Evolutionary conservation across 2,888 invertebrate genomes (phyloP), one percentile per base, ranked within the genome.

Genomic region (Lomographa bimaculata): DNA sequence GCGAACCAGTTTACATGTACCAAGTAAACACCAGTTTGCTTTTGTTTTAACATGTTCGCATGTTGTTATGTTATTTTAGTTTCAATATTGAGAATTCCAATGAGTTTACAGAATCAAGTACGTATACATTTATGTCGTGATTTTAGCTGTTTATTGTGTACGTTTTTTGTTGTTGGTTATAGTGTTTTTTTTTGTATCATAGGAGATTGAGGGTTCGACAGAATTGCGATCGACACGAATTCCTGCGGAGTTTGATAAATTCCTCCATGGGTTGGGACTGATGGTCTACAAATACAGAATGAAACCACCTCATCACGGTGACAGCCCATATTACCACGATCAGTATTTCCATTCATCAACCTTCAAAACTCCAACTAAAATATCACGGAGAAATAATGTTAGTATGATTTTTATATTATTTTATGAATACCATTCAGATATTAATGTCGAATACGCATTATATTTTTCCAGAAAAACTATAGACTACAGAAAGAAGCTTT

Each of bases 241-340:
- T 4, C 14, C 4, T 14, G 2, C 74, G 6, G 65, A 70, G 38
- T 77, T 78, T 24, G 43, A 63, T 34, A 57, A 47, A 9, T 73
- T 78, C 20, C 47, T 79, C 1, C 59, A 58, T 37, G 58, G 64
- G 26, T 53, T 79, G 50, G 66, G 60, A 39, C 53, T 64, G 7
- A 53, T 54, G 40, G 65, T 77, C 7, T 70, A 66, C 43, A 71
- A 64, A 38, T 42, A 50, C 28, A 64, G 57, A 27, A 14, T 4
- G 4, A 58, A 53, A 38, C 11, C 46, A 11, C 23, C 34, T 2
- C 11, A 8, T 25, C 21, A 9, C 5, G 29, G n/a, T 14, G 35
- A 20, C 45, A 41, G 32, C 23, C 41, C 19, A 8, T 21, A 36
- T 23, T 35, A 21, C 6, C 16, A 2, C n/a, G 11, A 26, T 8